Percentiles rank a stretch among this genome's conserved stretches.
phyloP scores from a whole-genome alignment of 2,797 vertebrate genomes.

The Danio kyathit region DNA sequence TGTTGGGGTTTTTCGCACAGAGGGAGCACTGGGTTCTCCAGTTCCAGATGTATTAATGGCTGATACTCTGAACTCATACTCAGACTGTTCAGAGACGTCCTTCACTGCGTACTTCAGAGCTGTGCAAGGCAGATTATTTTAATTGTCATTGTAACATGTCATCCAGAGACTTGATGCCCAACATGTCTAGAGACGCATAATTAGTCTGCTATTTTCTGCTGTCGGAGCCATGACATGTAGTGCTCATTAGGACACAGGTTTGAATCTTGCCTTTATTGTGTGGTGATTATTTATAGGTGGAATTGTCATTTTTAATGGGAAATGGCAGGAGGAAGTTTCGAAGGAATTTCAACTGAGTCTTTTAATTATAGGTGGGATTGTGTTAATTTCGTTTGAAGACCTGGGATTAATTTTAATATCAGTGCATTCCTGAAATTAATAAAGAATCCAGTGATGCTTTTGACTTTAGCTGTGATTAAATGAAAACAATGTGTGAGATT shows the following conservation, averaged over 20 bases:
- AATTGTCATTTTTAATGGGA: neutral
- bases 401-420: constrained; percentile 2
- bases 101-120: constrained; percentile 74
- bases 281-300: neutral
- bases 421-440: constrained; percentile 8
- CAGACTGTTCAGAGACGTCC: constrained; percentile 80
- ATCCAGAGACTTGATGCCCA: constrained; percentile 2
- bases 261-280: neutral
- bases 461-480: too few species aligned
- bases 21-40: constrained; percentile 82
- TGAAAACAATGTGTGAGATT: too few species aligned
- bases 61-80: constrained; percentile 88
- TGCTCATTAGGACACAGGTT: neutral
- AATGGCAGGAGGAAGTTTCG: neutral
- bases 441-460: neutral
- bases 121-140: constrained; percentile 40
- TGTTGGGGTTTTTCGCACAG: constrained; percentile 75
- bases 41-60: constrained; percentile 84
- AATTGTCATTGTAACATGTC: neutral
- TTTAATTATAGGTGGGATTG: constrained; percentile 18
- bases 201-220: constrained; percentile 20
- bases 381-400: constrained; percentile 1
- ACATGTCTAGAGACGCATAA: constrained; percentile 10
- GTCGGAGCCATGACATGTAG: neutral
- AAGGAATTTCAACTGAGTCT: neutral